These are phyloP conservation scores for Carpatolechia fugitivella DNA, from an alignment of 2,888 invertebrate species.

Conservation along the genomic window DNA sequence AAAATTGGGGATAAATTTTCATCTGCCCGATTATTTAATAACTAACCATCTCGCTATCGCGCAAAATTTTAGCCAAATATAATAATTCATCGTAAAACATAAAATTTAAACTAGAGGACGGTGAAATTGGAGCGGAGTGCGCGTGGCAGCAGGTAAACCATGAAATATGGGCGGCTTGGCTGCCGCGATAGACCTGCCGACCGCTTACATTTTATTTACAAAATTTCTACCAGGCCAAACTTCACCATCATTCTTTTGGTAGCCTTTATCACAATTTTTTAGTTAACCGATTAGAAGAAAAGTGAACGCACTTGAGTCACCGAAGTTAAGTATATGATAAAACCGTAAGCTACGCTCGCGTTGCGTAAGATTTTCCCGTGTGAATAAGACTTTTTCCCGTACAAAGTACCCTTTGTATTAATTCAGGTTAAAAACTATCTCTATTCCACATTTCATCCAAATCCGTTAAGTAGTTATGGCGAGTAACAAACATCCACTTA, in stretches of 20 bases:
- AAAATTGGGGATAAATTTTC: no score
- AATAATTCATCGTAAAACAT: not conserved
- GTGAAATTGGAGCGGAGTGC: slow-evolving; percentile 11
- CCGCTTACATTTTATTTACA: not conserved
- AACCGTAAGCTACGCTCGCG: no score
- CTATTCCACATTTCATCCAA: no score
- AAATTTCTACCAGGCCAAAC: not conserved
- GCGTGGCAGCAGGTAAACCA: slow-evolving; percentile 10
- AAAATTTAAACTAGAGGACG: slow-evolving; percentile 7
- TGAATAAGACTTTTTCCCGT: no score
- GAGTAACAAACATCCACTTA: no score
- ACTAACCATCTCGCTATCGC: not conserved
- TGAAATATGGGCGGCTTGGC: slow-evolving; percentile 7
- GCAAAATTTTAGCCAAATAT: not conserved
- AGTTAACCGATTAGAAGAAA: no score
- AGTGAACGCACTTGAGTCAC: no score
- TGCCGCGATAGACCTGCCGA: not conserved
- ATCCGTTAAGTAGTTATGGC: no score
- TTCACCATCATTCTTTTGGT: not conserved
- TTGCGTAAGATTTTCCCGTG: no score
- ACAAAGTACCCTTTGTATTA: no score
- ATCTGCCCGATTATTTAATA: not conserved
- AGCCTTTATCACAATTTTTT: not conserved
- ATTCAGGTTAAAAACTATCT: no score
- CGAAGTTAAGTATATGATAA: no score